Conservation (phyloP, 2,113 vertebrate genomes). For the Struthio camelus region DNA sequence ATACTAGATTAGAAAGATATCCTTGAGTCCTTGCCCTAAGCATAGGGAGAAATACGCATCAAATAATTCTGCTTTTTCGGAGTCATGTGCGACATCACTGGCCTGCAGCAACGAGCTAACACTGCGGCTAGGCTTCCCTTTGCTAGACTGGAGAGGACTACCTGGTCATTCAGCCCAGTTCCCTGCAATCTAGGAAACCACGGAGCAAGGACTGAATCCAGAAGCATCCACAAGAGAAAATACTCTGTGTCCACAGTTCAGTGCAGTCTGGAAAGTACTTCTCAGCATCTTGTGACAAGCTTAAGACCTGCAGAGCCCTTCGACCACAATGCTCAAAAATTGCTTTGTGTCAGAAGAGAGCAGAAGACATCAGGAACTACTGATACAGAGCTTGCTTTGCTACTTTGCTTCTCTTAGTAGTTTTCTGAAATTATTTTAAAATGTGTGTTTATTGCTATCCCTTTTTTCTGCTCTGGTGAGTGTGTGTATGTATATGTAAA, state of each 20-base stretch:
- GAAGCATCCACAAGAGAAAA: neutral
- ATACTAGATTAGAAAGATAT: slow-evolving; percentile 33
- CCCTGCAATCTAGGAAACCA: neutral
- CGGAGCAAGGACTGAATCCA: neutral
- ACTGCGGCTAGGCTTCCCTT: neutral
- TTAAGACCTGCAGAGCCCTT: neutral
- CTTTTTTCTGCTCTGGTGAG: neutral
- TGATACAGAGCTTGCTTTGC: neutral
- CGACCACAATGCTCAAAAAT: neutral
- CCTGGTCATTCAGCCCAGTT: neutral
- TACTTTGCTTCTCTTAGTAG: neutral
- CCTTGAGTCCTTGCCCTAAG: neutral
- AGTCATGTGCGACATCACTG: neutral
- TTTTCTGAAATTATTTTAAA: neutral
- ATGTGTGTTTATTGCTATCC: neutral
- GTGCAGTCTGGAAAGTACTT: neutral
- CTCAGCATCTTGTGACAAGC: neutral
- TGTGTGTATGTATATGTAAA: neutral
- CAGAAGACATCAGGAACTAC: neutral
- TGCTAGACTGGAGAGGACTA: neutral
- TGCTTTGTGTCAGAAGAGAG: neutral
- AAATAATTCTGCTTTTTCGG: neutral
- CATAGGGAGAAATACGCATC: neutral
- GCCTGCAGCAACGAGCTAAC: neutral
- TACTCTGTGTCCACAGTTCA: neutral